Evolutionary conservation across 2,113 vertebrate species (phyloP).

Genomic region (Oryzias curvinotus): DNA sequence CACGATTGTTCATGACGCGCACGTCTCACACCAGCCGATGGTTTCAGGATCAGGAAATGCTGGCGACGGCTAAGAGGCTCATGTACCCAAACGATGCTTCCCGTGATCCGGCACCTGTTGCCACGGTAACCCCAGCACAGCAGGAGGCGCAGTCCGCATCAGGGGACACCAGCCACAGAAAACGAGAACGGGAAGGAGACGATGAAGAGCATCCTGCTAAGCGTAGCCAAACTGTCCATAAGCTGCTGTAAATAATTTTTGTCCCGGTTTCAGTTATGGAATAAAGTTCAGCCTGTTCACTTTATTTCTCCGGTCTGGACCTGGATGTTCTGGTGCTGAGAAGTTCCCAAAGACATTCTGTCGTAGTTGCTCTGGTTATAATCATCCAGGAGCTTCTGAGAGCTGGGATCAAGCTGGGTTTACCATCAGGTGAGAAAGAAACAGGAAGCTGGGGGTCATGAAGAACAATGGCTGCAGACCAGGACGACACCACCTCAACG

Average conservation of each 20-base stretch:
- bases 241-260: slow-evolving; percentile 21
- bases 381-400: too few species aligned
- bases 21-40: neutral
- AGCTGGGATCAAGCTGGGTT: too few species aligned
- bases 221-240: slow-evolving; percentile 21
- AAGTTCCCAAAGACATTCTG: neutral
- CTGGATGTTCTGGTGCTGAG: neutral
- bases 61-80: slow-evolving; percentile 46
- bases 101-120: too few species aligned
- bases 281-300: neutral
- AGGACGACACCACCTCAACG: too few species aligned
- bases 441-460: too few species aligned
- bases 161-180: slow-evolving; percentile 10
- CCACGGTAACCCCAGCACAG: slow-evolving; percentile 38
- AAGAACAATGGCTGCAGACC: too few species aligned
- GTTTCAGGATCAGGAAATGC: slow-evolving; percentile 61
- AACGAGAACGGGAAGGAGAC: slow-evolving; percentile 40
- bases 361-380: too few species aligned
- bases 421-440: too few species aligned
- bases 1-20: neutral
- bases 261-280: neutral
- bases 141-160: slow-evolving; percentile 15
- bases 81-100: slow-evolving; percentile 50
- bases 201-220: slow-evolving; percentile 40
- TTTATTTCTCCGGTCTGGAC: neutral